Conservation (phyloP, 2,888 invertebrate species). For the Polyploca ridens region DNA sequence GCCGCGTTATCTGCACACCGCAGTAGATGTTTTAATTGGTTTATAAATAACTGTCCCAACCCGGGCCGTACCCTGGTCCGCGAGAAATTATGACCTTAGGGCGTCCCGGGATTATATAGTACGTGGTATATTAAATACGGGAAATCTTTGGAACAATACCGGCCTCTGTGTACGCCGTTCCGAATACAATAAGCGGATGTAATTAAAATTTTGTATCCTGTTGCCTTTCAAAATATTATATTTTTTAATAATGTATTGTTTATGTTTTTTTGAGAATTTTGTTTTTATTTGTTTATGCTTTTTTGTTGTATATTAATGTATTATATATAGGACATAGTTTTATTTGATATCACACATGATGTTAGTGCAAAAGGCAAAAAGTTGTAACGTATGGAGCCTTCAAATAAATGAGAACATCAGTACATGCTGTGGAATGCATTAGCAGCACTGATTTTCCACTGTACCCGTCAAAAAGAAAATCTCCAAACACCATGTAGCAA, state of each 20-base stretch:
- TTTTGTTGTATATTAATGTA: neutral
- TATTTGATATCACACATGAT: no score
- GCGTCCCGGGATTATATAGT: constrained; percentile 32
- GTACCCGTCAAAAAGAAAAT: no score
- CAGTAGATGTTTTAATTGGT: constrained; percentile 79
- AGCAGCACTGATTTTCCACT: no score
- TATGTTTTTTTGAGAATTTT: neutral
- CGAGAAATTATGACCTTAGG: constrained; percentile 72
- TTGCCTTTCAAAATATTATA: neutral
- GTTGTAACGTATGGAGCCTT: no score
- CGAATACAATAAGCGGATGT: constrained; percentile 42
- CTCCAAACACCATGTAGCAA: neutral
- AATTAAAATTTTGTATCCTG: constrained; percentile 46
- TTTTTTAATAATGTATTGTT: constrained; percentile 7
- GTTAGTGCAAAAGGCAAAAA: no score
- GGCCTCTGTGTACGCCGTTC: constrained; percentile 37
- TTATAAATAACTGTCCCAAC: constrained; percentile 77
- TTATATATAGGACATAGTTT: no score
- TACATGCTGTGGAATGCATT: no score
- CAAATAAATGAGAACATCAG: no score
- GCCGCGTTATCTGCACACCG: constrained; percentile 65
- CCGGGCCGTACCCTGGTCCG: constrained; percentile 36
- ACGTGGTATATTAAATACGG: constrained; percentile 51
- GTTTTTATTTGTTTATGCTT: no score
- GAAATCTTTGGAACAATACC: constrained; percentile 65